Evolutionary conservation across 2,888 invertebrate species (phyloP), one percentile per base, ranked within the genome.

Genomic region (Troglohyphantes excavatus): DNA sequence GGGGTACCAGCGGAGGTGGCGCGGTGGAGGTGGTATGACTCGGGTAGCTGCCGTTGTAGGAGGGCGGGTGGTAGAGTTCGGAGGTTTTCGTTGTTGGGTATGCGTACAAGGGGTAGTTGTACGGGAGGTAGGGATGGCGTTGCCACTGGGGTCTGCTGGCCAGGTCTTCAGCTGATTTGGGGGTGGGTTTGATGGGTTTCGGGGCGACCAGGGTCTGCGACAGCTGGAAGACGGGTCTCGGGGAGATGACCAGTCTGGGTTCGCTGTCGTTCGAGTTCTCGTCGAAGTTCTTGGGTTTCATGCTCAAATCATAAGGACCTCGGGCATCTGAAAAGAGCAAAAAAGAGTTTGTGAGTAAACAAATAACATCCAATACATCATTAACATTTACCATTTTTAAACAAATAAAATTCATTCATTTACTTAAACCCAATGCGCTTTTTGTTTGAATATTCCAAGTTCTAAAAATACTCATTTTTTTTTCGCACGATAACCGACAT

Each of bases 241-340:
- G 88, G 61, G 88, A 84, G 2, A 84, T 23, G 0, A 27, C 21
- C 11, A 53, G 23, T 70, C 89, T 17, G 13, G 63, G 79, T 63
- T 89, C 89, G 19, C 78, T 90, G 13, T 83, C 81, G 29, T 70
- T 83, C 11, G 85, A 84, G 17, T 67, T 78, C 13, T 87, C 82
- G 5, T 84, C 84, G 13, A 68, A 67, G 33, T 43, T 81, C 63
- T 91, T 88, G 3, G 88, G 73, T n/a, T 91, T 91, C 73, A 91
- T 89, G 43, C 90, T 91, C 43, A 91, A 59, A 29, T 91, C 91
- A 53, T 86, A 90, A 1, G 91, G 89, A 19, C 90, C 90, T 59
- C 75, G 89, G 29, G 68, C 33, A 43, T 86, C 91, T 91, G 39
- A 2, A 90, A 90, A 59, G 13, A 39, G 26, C 53, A 73, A 7